Percentiles rank a stretch among this genome's conserved stretches.
Evolutionary conservation across 2,113 vertebrate genomes (phyloP).

Genomic region (Caretta caretta): DNA sequence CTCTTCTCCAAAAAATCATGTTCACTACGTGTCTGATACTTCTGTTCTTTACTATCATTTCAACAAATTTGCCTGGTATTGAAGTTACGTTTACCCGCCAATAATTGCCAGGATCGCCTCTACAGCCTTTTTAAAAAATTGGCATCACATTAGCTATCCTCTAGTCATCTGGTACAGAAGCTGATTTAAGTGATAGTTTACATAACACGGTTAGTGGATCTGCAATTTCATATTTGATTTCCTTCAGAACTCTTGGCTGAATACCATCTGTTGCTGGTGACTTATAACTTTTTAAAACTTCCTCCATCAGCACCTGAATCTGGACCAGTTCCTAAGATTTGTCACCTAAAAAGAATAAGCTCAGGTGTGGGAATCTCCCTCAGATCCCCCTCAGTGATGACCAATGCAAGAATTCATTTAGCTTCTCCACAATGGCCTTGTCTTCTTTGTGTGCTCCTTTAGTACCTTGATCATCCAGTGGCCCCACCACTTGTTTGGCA

Average conservation of each 20-base stretch:
- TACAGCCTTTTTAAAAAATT: background rate
- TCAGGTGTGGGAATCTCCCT: background rate
- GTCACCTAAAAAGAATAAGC: background rate
- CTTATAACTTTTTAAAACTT: background rate
- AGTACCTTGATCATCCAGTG: too few relatives aligned
- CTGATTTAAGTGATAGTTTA: background rate
- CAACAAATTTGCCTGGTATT: too few relatives aligned
- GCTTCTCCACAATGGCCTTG: too few relatives aligned
- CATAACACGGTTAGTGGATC: background rate
- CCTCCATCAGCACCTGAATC: background rate
- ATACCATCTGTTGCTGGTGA: background rate
- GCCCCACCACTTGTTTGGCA: too few relatives aligned
- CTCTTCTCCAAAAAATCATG: background rate
- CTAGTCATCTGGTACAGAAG: background rate
- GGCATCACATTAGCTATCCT: background rate
- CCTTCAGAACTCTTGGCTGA: background rate
- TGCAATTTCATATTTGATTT: background rate
- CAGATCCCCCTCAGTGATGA: background rate
- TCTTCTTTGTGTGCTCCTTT: too few relatives aligned
- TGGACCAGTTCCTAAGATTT: background rate
- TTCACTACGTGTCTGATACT: background rate
- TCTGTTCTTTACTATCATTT: background rate
- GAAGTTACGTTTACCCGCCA: too few relatives aligned
- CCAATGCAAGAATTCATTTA: background rate
- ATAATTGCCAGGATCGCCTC: background rate